phyloP scores from a whole-genome alignment of 2,113 vertebrate genomes.

The Baryphthengus martii region DNA sequence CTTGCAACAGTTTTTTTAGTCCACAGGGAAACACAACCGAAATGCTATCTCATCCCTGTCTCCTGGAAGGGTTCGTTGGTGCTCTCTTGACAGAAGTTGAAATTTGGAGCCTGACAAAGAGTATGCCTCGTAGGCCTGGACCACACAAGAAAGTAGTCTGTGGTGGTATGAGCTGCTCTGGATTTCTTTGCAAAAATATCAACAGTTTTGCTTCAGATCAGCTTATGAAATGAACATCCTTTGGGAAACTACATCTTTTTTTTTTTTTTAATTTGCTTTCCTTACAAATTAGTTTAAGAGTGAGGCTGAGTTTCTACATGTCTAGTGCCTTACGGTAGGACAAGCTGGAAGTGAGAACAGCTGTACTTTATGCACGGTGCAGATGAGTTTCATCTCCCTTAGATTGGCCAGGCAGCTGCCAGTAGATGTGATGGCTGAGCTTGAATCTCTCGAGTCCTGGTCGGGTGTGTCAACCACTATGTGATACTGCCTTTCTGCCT shows the following conservation, averaged over 20 bases:
- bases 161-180: not conserved
- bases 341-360: not conserved
- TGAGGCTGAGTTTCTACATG: not conserved
- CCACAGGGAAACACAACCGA: not conserved
- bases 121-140: not conserved
- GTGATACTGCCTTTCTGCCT: not conserved
- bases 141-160: conserved; percentile 7
- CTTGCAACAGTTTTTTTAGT: not conserved
- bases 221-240: not conserved
- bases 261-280: not conserved
- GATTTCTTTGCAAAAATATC: not conserved
- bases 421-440: not conserved
- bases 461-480: not conserved
- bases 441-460: not conserved
- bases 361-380: rapidly evolving
- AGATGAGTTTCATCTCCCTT: not conserved
- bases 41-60: conserved; percentile 4
- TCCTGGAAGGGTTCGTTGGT: not conserved
- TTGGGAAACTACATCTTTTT: not conserved
- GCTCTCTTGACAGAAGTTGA: not conserved
- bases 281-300: not conserved
- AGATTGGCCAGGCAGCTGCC: not conserved
- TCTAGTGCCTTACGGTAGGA: not conserved
- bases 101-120: not conserved
- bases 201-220: not conserved